These are phyloP conservation scores for Phasianus colchicus DNA, from an alignment of 2,113 vertebrate genomes.

Conservation along the genomic window DNA sequence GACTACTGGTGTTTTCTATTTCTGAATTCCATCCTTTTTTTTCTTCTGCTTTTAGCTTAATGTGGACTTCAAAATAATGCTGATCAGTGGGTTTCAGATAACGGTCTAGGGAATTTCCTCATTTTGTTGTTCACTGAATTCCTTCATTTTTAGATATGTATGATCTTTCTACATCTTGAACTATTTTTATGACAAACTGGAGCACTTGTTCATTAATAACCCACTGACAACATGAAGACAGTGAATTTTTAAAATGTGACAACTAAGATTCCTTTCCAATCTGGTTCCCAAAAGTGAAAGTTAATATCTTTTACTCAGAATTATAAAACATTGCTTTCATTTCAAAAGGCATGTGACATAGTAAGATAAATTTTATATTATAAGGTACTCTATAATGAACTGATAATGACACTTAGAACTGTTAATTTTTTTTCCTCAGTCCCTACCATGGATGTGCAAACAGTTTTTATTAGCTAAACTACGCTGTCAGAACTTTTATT, in stretches of 20 bases:
- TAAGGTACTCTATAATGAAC: neutral
- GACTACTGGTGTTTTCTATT: neutral
- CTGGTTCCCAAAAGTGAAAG: neutral
- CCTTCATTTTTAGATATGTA: neutral
- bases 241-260: neutral
- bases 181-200: neutral
- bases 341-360: neutral
- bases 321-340: neutral
- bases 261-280: neutral
- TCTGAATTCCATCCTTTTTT: neutral
- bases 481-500: neutral
- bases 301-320: accelerated
- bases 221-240: neutral
- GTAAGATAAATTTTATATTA: neutral
- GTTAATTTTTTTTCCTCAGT: neutral
- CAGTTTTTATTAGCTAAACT: neutral
- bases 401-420: neutral
- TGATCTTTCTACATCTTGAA: neutral
- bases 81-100: neutral
- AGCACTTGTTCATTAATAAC: neutral
- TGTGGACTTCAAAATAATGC: neutral
- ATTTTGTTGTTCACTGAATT: neutral
- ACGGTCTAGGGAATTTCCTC: neutral
- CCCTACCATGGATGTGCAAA: neutral
- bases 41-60: neutral